phyloP scores from a whole-genome alignment of 1,140 invertebrate species.

The Brachionus rotundiformis region DNA sequence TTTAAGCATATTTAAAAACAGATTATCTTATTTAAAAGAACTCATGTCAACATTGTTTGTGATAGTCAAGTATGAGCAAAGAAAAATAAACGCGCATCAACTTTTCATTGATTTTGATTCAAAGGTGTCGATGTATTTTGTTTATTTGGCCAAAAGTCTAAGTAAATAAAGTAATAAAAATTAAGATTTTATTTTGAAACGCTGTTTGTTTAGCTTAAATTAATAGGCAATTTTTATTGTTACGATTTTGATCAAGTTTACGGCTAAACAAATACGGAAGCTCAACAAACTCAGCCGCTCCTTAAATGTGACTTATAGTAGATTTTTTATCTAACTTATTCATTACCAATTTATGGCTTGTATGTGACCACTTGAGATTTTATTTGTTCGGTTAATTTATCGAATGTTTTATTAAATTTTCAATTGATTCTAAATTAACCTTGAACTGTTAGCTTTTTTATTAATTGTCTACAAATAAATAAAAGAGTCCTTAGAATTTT shows the following conservation, averaged over 20 bases:
- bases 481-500: neutral
- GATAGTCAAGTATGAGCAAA: slow-evolving; percentile 1
- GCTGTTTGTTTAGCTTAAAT: slow-evolving; percentile 1
- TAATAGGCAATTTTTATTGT: slow-evolving; percentile 12
- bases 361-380: slow-evolving; percentile 2
- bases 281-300: slow-evolving; percentile 2
- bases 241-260: slow-evolving; percentile 8
- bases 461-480: neutral
- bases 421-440: neutral
- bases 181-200: slow-evolving; percentile 8
- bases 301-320: neutral
- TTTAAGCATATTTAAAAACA: slow-evolving; percentile 11
- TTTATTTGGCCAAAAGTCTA: slow-evolving; percentile 8
- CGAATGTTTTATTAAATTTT: neutral
- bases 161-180: neutral
- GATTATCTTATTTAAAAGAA: slow-evolving; percentile 6
- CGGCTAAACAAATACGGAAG: neutral
- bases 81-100: neutral
- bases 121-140: neutral
- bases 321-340: neutral
- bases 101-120: slow-evolving; percentile 5
- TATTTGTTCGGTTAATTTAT: neutral
- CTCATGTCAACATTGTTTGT: neutral
- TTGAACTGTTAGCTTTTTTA: neutral
- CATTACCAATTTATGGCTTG: neutral